Evolutionary conservation across 2,888 invertebrate species (phyloP), one percentile per base, ranked within the genome.

Genomic region (Folsomia manolachei): DNA sequence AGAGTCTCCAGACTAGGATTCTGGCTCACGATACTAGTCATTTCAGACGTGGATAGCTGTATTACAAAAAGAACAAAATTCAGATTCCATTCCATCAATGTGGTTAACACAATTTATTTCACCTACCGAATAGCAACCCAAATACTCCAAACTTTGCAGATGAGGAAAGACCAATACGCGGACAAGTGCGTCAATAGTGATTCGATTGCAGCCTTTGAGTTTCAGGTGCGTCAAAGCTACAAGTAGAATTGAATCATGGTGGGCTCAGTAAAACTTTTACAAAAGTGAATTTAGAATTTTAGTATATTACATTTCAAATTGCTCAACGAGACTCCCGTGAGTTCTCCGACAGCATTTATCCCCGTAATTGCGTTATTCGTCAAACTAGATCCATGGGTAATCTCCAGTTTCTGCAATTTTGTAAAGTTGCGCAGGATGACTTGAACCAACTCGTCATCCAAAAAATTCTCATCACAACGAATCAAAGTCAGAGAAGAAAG

Each of bases 381-480:
- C 4, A 77, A 56, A 1, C 65, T 64, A 1, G 53, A 61, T 51
- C 73, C 75, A 63, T 77, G 75, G 1, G 69, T 69, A 24, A 77
- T 69, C 19, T 72, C 60, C 24, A 77, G 70, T 23, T 69, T 56
- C 21, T 25, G 62, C 53, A 77, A 56, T 11, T 65, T 63, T 1
- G 53, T 21, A 14, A 71, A 75, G n/a, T 61, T 69, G 1, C 53
- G 18, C 7, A 73, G 69, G 7, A 77, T 71, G 27, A 52, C 51
- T 56, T 77, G 77, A 2, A 77, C 25, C 11, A 75, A 71, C 9
- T 72, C 66, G 27, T 77, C 73, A 51, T 73, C 72, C n/a, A 77
- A 26, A 18, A 7, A 4, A 56, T 19, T 21, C 25, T 64, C 62
- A 7, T 27, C 21, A 51, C 77, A 75, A 52, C 77, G 26, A 18